phyloP scores from a whole-genome alignment of 2,113 vertebrate species.

The Galemys pyrenaicus region DNA sequence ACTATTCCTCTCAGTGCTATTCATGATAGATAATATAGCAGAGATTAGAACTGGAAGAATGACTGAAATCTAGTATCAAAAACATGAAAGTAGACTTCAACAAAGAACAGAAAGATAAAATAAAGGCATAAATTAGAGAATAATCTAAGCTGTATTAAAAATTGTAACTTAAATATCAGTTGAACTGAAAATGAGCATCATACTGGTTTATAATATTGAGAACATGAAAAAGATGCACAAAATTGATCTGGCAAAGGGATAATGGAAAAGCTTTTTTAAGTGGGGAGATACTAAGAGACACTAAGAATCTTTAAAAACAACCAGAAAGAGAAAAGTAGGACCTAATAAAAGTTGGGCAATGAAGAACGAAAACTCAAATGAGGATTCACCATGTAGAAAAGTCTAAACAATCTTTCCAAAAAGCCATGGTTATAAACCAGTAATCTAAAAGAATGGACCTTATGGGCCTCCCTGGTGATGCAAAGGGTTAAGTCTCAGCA shows the following conservation, averaged over 20 bases:
- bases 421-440: background rate
- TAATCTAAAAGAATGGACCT: background rate
- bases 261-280: background rate
- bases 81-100: background rate
- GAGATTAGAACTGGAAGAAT: background rate
- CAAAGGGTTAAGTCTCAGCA: too few species aligned
- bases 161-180: background rate
- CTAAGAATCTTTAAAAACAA: background rate
- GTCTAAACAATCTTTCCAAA: background rate
- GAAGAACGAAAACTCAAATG: background rate
- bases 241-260: background rate
- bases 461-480: too few species aligned
- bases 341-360: background rate
- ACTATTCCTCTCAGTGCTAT: background rate
- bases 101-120: background rate
- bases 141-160: slow-evolving; percentile 5
- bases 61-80: background rate
- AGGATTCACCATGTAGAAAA: slow-evolving; percentile 1
- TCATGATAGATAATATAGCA: background rate
- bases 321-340: background rate
- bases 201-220: background rate
- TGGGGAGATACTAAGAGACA: background rate
- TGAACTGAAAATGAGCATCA: background rate
- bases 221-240: slow-evolving; percentile 26
- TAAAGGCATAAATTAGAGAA: background rate